Percentiles rank a stretch among this genome's conserved stretches.
These are phyloP conservation scores for Zeus faber DNA, from an alignment of 2,113 vertebrate genomes.

Conservation along the genomic window DNA sequence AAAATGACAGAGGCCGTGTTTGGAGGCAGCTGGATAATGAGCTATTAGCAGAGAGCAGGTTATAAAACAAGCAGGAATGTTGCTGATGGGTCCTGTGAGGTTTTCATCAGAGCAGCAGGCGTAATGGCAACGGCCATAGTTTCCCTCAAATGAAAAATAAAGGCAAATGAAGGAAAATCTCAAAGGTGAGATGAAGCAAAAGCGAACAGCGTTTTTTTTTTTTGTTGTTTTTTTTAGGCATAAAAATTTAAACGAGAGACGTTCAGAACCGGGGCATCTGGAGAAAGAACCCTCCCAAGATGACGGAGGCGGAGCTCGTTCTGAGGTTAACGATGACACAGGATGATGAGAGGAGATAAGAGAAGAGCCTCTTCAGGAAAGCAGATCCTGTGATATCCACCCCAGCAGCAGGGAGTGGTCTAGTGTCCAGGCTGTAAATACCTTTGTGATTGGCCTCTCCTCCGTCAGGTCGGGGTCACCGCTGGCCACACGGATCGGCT, in stretches of 20 bases:
- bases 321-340: too few species aligned
- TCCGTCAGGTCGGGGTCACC: constrained; percentile 1
- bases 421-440: constrained; percentile 31
- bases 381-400: constrained; percentile 4
- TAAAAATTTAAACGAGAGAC: neutral
- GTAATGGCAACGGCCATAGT: constrained; percentile 41
- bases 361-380: constrained; percentile 7
- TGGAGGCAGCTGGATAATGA: constrained; percentile 45
- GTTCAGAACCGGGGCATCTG: too few species aligned
- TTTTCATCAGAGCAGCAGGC: constrained; percentile 46
- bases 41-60: constrained; percentile 44
- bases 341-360: too few species aligned
- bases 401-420: constrained; percentile 22
- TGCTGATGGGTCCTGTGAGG: constrained; percentile 46
- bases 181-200: too few species aligned
- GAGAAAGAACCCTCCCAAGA: too few species aligned
- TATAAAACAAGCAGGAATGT: constrained; percentile 60
- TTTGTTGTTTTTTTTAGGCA: too few species aligned
- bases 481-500: too few species aligned
- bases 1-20: constrained; percentile 44
- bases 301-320: too few species aligned
- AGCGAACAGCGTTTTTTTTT: too few species aligned
- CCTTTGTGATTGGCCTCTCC: constrained; percentile 26
- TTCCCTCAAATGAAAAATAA: too few species aligned
- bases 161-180: too few species aligned